These are phyloP conservation scores for Meandrina meandrites DNA, from an alignment of 92 coral and sea anemone genomes.

Conservation along the genomic window DNA sequence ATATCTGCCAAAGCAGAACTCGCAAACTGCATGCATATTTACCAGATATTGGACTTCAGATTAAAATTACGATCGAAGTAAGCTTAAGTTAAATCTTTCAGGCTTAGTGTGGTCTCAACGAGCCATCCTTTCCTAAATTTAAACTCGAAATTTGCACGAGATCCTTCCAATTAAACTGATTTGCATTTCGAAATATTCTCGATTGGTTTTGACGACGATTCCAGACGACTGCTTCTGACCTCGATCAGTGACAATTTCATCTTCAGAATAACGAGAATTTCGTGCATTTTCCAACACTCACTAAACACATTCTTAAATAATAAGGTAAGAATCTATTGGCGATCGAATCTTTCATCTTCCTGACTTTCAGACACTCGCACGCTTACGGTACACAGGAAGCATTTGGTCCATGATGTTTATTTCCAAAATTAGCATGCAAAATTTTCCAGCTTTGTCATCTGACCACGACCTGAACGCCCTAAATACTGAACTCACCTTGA, in stretches of 20 bases:
- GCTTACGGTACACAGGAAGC: constrained; percentile 7
- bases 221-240: background rate
- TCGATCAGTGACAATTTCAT: background rate
- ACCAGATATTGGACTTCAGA: constrained; percentile 12
- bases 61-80: background rate
- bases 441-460: background rate
- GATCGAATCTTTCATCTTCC: background rate
- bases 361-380: background rate
- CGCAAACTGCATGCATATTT: background rate
- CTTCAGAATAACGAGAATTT: background rate
- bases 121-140: background rate
- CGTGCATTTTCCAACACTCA: background rate
- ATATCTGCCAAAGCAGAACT: background rate
- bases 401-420: background rate
- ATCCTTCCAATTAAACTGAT: background rate
- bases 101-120: background rate
- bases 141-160: background rate
- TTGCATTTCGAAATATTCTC: background rate
- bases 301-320: background rate
- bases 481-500: constrained; percentile 19
- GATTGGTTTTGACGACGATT: background rate
- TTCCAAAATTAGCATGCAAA: constrained; percentile 6
- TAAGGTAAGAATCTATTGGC: background rate
- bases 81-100: background rate
- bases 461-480: background rate